Evolutionary conservation across 2,888 invertebrate species (phyloP), one percentile per base, ranked within the genome.

Genomic region (Agrochola lychnidis): DNA sequence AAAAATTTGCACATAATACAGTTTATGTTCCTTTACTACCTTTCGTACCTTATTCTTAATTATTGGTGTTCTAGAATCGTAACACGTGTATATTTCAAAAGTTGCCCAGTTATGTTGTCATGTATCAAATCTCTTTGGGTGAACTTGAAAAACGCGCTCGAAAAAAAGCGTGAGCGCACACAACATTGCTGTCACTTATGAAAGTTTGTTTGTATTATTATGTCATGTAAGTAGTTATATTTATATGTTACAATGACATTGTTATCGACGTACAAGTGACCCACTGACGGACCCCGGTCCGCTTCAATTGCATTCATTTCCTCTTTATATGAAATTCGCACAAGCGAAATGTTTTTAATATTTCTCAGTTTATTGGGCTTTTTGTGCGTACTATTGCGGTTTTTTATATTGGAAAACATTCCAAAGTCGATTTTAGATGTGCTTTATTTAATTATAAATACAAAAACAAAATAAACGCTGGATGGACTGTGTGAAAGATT

Each of bases 251-350:
- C 61, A 72, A 45, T 76, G 81, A 76, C 85, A 84, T 76, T 84
- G 85, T 81, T 82, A 84, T 80, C 75, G 48, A 19, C 45, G 72
- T 62, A 48, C 85, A 51, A 84, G 70, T 82, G 81, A 82, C 82
- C 82, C 72, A 82, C 14, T 84, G 59, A 62, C 64, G 30, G 63
- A 48, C 36, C 48, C 70, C 36, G 57, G 66, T 40, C 61, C 61
- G 67, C 4, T 48, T 73, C 70, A 85, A 77, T 85, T 83, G 82
- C 70, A 81, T 51, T 62, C 70, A 77, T 77, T 82, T 82, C 77
- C 82, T 61, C 67, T 63, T 57, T 53, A 61, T 25, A 81, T 48
- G 30, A 48, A 36, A 68, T 77, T 53, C 59, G 16, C 45, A 40
- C 66, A 67, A 72, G 51, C 62, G 45, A 69, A 71, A 70, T 81